Percentiles rank a stretch among this genome's conserved stretches.
phyloP scores from a whole-genome alignment of 2,113 vertebrate genomes.

The Corydoras sp. region DNA sequence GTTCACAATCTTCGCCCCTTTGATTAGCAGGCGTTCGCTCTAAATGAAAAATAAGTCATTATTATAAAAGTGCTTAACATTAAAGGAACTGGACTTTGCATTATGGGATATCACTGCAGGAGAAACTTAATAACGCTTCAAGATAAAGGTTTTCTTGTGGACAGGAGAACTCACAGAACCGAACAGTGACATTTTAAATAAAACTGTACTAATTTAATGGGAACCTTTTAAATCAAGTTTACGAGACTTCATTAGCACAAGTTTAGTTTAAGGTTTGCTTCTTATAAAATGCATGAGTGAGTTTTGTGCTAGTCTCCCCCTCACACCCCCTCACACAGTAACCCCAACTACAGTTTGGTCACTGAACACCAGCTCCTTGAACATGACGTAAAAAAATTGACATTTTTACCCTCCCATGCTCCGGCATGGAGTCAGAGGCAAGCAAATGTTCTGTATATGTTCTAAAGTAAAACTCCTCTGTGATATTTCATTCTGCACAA shows the following conservation, averaged over 20 bases:
- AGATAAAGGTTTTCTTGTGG: no score
- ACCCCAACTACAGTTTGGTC: not conserved
- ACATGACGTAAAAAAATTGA: no score
- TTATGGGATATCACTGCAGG: no score
- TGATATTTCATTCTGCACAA: no score
- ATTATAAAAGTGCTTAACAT: not conserved
- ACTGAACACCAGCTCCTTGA: not conserved
- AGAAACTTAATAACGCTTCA: no score
- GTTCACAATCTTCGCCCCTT: slow-evolving; percentile 97
- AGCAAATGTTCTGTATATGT: no score
- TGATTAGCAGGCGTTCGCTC: slow-evolving; percentile 96
- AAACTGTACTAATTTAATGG: not conserved
- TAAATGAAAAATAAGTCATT: slow-evolving; percentile 38
- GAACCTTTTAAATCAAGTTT: slow-evolving; percentile 5
- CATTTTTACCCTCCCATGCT: no score
- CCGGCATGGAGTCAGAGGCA: no score
- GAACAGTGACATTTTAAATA: no score
- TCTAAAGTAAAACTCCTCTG: no score
- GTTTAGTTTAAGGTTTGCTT: not conserved
- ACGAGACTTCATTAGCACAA: not conserved
- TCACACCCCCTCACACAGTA: not conserved
- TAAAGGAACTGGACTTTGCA: no score
- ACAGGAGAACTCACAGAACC: no score
- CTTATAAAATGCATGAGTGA: slow-evolving; percentile 3
- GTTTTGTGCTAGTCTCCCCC: not conserved